Evolutionary conservation across 2,888 invertebrate genomes (phyloP).

Genomic region (Tanytarsus gracilentus): DNA sequence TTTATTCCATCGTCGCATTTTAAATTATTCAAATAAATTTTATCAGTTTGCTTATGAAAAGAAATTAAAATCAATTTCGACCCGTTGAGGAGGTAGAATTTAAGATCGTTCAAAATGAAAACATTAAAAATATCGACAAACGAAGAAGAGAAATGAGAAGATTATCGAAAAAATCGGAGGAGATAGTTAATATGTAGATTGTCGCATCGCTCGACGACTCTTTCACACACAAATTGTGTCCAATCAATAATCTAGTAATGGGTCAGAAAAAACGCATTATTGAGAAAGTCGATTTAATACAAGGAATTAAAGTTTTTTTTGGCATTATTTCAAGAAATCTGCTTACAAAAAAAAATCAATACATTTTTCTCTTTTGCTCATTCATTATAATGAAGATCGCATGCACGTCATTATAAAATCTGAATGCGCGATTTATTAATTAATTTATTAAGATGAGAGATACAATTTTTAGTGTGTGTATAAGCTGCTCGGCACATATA

Average conservation of each 20-base stretch:
- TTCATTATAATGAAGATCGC: conserved; percentile 3
- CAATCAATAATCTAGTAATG: background rate
- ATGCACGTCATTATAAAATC: background rate
- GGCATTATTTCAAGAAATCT: no score
- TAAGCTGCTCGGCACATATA: background rate
- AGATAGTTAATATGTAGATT: conserved; percentile 25
- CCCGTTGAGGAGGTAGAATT: background rate
- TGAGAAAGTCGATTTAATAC: no score
- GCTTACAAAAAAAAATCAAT: no score
- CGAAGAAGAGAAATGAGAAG: background rate
- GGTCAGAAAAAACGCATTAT: background rate
- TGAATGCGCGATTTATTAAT: conserved; percentile 1
- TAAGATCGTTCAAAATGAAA: conserved; percentile 7
- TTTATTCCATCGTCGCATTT: background rate
- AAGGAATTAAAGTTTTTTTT: background rate
- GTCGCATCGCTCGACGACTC: no score
- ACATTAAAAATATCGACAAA: conserved; percentile 15
- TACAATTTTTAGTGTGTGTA: background rate
- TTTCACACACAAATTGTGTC: no score
- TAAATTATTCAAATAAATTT: conserved; percentile 24
- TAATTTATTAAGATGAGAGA: no score
- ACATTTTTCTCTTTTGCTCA: no score
- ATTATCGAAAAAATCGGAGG: background rate
- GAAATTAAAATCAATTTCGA: conserved; percentile 25
- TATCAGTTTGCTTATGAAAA: conserved; percentile 22